Evolutionary conservation across 2,797 vertebrate species (phyloP).

Genomic region (Odontamblyopus lacepedii): DNA sequence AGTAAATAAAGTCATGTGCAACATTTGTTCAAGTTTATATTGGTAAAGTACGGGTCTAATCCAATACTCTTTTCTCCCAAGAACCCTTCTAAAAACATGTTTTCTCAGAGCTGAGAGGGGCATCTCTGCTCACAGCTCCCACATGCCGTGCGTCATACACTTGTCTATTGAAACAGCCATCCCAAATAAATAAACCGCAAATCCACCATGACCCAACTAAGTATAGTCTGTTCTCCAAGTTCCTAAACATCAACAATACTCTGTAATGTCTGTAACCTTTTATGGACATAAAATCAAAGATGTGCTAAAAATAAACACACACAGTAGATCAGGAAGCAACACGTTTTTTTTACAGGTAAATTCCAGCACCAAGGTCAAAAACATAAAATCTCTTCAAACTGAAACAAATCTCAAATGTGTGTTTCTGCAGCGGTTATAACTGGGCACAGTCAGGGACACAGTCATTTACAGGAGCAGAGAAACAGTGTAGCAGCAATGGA

Average conservation of each 20-base stretch:
- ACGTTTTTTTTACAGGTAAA: not conserved
- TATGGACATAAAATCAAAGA: not conserved
- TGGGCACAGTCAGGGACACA: not conserved
- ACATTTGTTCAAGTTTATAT: not conserved
- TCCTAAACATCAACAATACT: not conserved
- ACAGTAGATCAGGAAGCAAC: not conserved
- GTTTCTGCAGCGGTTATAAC: constrained; percentile 19
- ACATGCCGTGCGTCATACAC: not conserved
- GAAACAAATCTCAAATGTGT: constrained; percentile 36
- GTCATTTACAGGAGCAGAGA: constrained; percentile 48
- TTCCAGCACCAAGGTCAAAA: constrained; percentile 35
- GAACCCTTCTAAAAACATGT: not conserved
- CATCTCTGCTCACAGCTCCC: not conserved
- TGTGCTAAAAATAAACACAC: not conserved
- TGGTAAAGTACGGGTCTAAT: not conserved
- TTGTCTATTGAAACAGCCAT: constrained; percentile 2
- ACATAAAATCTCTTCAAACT: constrained; percentile 30
- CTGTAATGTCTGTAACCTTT: not conserved
- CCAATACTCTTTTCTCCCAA: not conserved
- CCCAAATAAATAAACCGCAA: not conserved
- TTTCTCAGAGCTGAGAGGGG: not conserved
- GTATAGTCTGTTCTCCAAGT: not conserved
- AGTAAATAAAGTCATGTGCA: not conserved
- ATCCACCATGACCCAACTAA: constrained; percentile 3
- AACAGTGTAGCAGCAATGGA: constrained; percentile 38